Conservation (phyloP, 2,888 invertebrate species). For the Abrostola triplasia region DNA sequence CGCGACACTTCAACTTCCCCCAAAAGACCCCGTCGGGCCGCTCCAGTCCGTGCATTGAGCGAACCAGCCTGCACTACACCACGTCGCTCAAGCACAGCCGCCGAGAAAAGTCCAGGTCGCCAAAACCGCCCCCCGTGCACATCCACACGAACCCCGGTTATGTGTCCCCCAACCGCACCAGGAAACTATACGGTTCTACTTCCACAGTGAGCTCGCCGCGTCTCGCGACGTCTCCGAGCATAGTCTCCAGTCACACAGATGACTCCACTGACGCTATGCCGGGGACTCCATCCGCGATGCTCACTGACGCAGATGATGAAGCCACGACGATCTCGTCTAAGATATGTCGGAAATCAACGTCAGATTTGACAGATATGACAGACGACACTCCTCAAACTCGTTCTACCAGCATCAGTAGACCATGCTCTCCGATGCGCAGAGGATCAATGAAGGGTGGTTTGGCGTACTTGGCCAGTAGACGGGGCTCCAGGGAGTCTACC, state of each 20-base stretch:
- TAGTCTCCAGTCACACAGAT: constrained; percentile 85
- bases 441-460: constrained; percentile 91
- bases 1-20: constrained; percentile 89
- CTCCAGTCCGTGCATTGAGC: constrained; percentile 80
- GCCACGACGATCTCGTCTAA: constrained; percentile 82
- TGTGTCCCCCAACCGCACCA: constrained; percentile 84
- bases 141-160: constrained; percentile 90
- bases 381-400: constrained; percentile 89
- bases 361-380: constrained; percentile 91
- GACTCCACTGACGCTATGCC: constrained; percentile 82
- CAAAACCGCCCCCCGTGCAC: constrained; percentile 87
- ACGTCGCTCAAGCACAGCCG: constrained; percentile 81
- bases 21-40: constrained; percentile 82
- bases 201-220: constrained; percentile 83
- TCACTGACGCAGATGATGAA: constrained; percentile 83
- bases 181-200: constrained; percentile 81
- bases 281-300: constrained; percentile 77
- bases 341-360: constrained; percentile 92
- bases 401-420: constrained; percentile 89
- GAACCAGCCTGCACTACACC: constrained; percentile 76
- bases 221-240: constrained; percentile 82
- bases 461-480: constrained; percentile 94
- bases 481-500: constrained; percentile 94
- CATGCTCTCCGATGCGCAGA: constrained; percentile 90
- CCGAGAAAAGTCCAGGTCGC: constrained; percentile 82